Evolutionary conservation across 2,888 invertebrate genomes (phyloP).

Genomic region (Villa cingulata): DNA sequence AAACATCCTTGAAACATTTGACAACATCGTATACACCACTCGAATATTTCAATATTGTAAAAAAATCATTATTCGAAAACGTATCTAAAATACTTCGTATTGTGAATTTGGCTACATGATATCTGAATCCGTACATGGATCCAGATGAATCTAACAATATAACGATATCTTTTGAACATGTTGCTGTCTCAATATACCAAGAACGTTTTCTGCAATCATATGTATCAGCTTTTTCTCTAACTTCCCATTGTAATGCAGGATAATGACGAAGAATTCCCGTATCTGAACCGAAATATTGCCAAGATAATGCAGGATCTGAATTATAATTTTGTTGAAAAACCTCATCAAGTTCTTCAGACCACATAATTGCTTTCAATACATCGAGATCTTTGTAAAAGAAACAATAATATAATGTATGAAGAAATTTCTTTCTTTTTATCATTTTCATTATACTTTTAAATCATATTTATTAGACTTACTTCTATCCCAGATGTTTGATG

Average conservation of each 20-base stretch:
- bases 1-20: slow-evolving; percentile 65
- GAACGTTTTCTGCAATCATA: slow-evolving; percentile 87
- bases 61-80: slow-evolving; percentile 93
- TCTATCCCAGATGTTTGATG: slow-evolving; percentile 82
- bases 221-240: slow-evolving; percentile 47
- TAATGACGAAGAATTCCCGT: slow-evolving; percentile 86
- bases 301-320: slow-evolving; percentile 77
- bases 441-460: not conserved
- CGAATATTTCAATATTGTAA: slow-evolving; percentile 80
- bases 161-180: slow-evolving; percentile 93
- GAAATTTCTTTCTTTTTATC: not conserved
- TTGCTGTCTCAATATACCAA: slow-evolving; percentile 97
- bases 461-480: slow-evolving; percentile 38
- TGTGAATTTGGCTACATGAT: slow-evolving; percentile 70
- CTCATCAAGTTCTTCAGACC: slow-evolving; percentile 77
- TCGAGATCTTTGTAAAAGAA: slow-evolving; percentile 33
- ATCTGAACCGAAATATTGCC: slow-evolving; percentile 96
- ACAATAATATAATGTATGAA: not conserved
- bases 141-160: slow-evolving; percentile 92
- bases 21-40: slow-evolving; percentile 60
- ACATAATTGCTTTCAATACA: slow-evolving; percentile 65
- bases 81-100: slow-evolving; percentile 82
- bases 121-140: slow-evolving; percentile 80
- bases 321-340: slow-evolving; percentile 75
- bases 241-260: slow-evolving; percentile 66